Base-by-base conservation (phyloP, 2,888 invertebrate genomes). In the Rhingia rostrata region DNA sequence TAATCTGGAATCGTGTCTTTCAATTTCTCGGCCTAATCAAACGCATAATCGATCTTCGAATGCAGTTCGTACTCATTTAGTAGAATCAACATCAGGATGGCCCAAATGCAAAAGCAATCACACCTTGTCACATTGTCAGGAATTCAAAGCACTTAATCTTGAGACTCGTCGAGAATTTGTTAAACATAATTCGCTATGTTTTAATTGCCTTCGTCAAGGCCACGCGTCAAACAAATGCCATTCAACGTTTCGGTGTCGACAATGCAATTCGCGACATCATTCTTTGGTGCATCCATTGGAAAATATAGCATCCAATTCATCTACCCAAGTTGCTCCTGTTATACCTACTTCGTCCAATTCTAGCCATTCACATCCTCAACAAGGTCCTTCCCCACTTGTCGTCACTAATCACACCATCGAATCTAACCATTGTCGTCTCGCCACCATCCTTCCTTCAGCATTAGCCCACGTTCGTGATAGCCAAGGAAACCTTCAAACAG, bases 41-140 rank as follows among this genome's bases (percentile, higher is more conserved):
- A 22, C 22, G 22, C 22, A 22, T 22, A 22, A 22, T 22, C 22
- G 22, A 22, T 22, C 39, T 39, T 10, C 39, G 10, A 12, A 32
- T 3, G 51, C 6, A 2, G 53, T 58, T 69, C 73, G 78, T 22
- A 70, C 47, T 35, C 84, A 63, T 70, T n/a, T 61, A 6, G 54
- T 49, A 2, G 64, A 74, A 7, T 22, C 61, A 14, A 70, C 49
- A 6, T 6, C 32, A 9, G 6, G 47, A 7, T 79, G 35, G 37
- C 43, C 58, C 49, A 51, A 41, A 35, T 79, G 64, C 14, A 64
- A 79, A n/a, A 56, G 30, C 41, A 58, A 64, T 4, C 72, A 79
- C 32, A 12, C 5, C 5, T 12, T 72, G 6, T 22, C 7, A 2
- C 30, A 12, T 10, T 78, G 78, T 49, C 56, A 72, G 49, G n/a